These are phyloP conservation scores for Xyliphius kryptos DNA, from an alignment of 2,113 vertebrate genomes.

Conservation along the genomic window DNA sequence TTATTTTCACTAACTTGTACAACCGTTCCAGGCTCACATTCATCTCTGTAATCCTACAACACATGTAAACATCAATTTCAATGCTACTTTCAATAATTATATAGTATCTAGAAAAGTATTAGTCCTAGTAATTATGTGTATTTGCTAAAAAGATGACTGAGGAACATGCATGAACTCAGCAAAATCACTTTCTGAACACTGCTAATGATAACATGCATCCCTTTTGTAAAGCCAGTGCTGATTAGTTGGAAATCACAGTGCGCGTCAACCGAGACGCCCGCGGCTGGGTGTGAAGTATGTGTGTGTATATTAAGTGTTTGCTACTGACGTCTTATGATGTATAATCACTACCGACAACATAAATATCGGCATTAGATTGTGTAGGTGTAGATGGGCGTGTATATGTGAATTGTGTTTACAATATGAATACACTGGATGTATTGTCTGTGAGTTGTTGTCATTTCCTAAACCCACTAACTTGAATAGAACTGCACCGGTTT, in stretches of 20 bases:
- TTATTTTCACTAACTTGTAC: slow-evolving; percentile 1
- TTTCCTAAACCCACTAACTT: not conserved
- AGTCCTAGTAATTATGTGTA: slow-evolving; percentile 14
- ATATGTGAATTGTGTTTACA: slow-evolving; percentile 33
- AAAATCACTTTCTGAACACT: slow-evolving; percentile 18
- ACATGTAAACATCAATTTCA: slow-evolving; percentile 3
- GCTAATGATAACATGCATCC: slow-evolving; percentile 30
- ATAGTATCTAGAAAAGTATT: slow-evolving; percentile 7
- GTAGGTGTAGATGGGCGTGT: slow-evolving; percentile 25
- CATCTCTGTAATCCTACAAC: slow-evolving; percentile 1
- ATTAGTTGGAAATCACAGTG: slow-evolving; percentile 30
- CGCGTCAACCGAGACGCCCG: not conserved
- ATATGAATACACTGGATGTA: slow-evolving; percentile 25
- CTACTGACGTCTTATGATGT: slow-evolving; percentile 27
- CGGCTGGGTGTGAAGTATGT: slow-evolving; percentile 10
- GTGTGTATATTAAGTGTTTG: slow-evolving; percentile 28
- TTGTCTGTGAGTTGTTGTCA: slow-evolving; percentile 5
- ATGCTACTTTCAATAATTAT: slow-evolving; percentile 4
- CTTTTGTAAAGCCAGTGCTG: slow-evolving; percentile 22
- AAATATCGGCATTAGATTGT: slow-evolving; percentile 22
- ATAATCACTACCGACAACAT: slow-evolving; percentile 27
- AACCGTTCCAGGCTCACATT: slow-evolving; percentile 1
- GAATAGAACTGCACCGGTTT: not conserved
- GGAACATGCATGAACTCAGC: slow-evolving; percentile 20
- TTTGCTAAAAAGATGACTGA: slow-evolving; percentile 20